These are phyloP conservation scores for Tanytarsus gracilentus DNA, from an alignment of 2,888 invertebrate genomes.

Conservation along the genomic window DNA sequence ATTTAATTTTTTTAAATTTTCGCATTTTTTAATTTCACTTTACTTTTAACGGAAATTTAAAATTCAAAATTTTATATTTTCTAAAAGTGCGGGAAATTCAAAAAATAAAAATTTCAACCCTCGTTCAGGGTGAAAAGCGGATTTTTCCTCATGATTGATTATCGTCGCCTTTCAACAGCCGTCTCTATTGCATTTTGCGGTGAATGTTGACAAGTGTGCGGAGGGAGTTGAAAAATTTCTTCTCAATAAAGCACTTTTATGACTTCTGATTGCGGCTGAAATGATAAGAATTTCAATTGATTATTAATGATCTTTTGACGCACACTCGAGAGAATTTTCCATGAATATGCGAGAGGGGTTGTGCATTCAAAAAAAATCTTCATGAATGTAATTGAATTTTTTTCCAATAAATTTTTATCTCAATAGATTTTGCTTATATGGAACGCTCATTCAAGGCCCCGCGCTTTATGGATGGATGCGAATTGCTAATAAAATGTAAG, in stretches of 20 bases:
- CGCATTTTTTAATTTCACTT: not conserved
- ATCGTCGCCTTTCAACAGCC: not conserved
- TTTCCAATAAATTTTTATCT: not conserved
- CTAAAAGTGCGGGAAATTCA: no score
- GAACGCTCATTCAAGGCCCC: conserved; percentile 57
- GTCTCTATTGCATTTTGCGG: not conserved
- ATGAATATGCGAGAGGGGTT: not conserved
- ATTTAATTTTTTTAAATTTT: not conserved
- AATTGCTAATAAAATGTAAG: conserved; percentile 44
- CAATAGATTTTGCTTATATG: conserved; percentile 53
- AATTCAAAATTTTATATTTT: no score
- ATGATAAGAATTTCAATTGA: conserved; percentile 14
- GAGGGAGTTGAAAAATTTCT: not conserved
- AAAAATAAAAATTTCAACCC: no score
- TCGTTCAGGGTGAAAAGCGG: not conserved
- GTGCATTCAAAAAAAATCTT: not conserved
- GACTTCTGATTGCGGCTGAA: not conserved
- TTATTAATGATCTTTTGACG: not conserved
- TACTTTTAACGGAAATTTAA: no score
- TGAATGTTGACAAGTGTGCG: not conserved
- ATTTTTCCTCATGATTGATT: conserved; percentile 18
- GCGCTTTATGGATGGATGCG: conserved; percentile 59
- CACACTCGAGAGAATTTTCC: not conserved
- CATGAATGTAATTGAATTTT: not conserved
- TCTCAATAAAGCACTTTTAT: conserved; percentile 1